Conservation (phyloP, 2,113 vertebrate species). For the Sardina pilchardus region DNA sequence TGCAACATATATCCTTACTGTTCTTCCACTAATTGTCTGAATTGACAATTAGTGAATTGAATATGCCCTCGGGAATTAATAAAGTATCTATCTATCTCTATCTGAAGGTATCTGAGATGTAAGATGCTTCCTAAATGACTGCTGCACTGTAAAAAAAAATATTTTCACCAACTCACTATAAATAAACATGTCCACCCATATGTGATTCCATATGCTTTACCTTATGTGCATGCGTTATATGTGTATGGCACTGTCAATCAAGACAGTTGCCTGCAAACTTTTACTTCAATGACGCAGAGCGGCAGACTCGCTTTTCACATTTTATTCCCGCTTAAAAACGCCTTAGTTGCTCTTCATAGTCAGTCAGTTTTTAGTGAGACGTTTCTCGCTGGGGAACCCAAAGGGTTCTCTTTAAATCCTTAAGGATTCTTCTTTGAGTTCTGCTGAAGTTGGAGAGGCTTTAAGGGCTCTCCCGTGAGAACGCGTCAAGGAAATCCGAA, state of each 20-base stretch:
- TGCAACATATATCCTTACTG: neutral
- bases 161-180: neutral
- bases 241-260: neutral
- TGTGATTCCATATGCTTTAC: no score
- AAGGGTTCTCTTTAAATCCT: neutral
- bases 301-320: neutral
- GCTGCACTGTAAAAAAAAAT: neutral
- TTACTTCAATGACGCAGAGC: neutral
- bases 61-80: no score
- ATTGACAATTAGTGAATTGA: no score
- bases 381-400: neutral
- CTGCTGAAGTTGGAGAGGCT: neutral
- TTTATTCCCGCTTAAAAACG: neutral
- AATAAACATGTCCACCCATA: no score
- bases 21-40: neutral
- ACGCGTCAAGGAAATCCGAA: neutral
- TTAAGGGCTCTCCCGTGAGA: neutral
- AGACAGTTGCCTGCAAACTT: neutral
- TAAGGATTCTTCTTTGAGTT: neutral
- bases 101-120: neutral
- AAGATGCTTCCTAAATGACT: neutral
- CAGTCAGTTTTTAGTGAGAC: neutral
- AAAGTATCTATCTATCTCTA: no score
- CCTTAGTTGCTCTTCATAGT: neutral
- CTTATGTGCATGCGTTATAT: no score